phyloP scores from a whole-genome alignment of 1,140 invertebrate species.

The Branchinecta lindahli region DNA sequence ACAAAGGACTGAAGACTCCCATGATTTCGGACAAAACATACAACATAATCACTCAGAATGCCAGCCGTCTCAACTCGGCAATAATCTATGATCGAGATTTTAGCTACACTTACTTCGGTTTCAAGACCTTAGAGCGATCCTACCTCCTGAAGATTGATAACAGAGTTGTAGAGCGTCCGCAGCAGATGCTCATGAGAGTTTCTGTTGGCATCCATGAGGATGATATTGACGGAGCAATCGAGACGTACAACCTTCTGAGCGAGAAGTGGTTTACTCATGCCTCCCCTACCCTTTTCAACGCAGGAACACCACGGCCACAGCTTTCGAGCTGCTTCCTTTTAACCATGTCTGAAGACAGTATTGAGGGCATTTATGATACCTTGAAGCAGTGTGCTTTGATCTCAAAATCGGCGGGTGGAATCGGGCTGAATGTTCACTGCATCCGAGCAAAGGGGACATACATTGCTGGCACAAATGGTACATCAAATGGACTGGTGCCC shows the following conservation, averaged over 20 bases:
- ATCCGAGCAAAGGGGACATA: conserved; percentile 81
- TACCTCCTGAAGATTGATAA: conserved; percentile 87
- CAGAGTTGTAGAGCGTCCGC: conserved; percentile 88
- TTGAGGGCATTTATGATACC: conserved; percentile 95
- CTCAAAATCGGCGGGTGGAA: conserved; percentile 92
- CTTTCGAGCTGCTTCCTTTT: conserved; percentile 91
- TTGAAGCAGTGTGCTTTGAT: conserved; percentile 88
- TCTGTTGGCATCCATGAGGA: conserved; percentile 90
- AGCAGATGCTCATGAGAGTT: conserved; percentile 98
- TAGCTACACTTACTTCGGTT: conserved; percentile 96
- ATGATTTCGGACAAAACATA: conserved; percentile 75
- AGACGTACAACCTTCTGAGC: conserved; percentile 92
- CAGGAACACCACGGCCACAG: conserved; percentile 79
- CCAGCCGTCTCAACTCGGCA: conserved; percentile 77
- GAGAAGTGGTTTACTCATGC: conserved; percentile 96
- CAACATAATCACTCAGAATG: conserved; percentile 69
- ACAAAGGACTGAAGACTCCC: conserved; percentile 49
- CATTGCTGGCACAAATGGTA: conserved; percentile 87
- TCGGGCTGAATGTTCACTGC: conserved; percentile 91
- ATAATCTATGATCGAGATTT: conserved; percentile 97
- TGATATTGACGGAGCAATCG: conserved; percentile 80
- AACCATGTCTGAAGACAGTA: conserved; percentile 89
- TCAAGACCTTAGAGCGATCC: conserved; percentile 91
- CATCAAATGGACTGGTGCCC: conserved; percentile 91
- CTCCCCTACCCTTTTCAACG: conserved; percentile 89